Percentiles rank a stretch among this genome's conserved stretches.
These are phyloP conservation scores for Sweltsa coloradensis DNA, from an alignment of 1,140 invertebrate species.

Conservation along the genomic window DNA sequence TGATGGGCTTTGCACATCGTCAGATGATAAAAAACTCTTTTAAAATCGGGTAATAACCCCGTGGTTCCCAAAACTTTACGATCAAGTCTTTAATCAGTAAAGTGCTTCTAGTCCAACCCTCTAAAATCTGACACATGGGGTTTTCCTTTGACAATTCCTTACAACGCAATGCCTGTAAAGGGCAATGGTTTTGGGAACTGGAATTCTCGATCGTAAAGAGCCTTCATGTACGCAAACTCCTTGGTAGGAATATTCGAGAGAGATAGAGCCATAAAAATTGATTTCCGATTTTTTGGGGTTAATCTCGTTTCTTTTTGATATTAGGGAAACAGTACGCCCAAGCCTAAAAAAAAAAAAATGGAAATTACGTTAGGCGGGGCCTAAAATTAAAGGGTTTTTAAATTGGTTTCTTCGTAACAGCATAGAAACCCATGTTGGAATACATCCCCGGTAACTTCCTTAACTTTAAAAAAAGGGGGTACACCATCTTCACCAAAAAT, in stretches of 20 bases:
- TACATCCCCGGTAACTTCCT: too few species aligned
- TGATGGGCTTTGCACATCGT: slow-evolving; percentile 62
- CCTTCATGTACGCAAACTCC: slow-evolving; percentile 98
- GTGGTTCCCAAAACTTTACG: slow-evolving; percentile 85
- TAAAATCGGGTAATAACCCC: slow-evolving; percentile 97
- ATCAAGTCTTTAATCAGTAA: slow-evolving; percentile 90
- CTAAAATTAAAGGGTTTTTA: too few species aligned
- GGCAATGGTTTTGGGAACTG: slow-evolving; percentile 93
- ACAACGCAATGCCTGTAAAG: slow-evolving; percentile 93
- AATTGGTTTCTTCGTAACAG: too few species aligned
- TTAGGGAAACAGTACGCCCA: slow-evolving; percentile 95
- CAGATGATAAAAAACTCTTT: slow-evolving; percentile 99
- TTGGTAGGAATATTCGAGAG: slow-evolving; percentile 91
- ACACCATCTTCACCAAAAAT: slow-evolving; percentile 66
- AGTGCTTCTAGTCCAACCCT: slow-evolving; percentile 66
- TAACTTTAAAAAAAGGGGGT: slow-evolving; percentile 76
- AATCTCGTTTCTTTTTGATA: slow-evolving; percentile 92
- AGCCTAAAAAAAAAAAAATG: slow-evolving; percentile 55
- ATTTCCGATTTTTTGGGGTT: slow-evolving; percentile 78
- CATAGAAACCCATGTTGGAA: too few species aligned
- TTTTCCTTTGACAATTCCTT: slow-evolving; percentile 84
- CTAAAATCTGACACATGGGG: slow-evolving; percentile 70
- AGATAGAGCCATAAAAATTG: slow-evolving; percentile 93
- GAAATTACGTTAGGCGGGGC: too few species aligned
- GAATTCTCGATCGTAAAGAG: slow-evolving; percentile 78